Evolutionary conservation across 2,113 vertebrate species (phyloP).

Genomic region (Phyllopteryx taeniolatus): DNA sequence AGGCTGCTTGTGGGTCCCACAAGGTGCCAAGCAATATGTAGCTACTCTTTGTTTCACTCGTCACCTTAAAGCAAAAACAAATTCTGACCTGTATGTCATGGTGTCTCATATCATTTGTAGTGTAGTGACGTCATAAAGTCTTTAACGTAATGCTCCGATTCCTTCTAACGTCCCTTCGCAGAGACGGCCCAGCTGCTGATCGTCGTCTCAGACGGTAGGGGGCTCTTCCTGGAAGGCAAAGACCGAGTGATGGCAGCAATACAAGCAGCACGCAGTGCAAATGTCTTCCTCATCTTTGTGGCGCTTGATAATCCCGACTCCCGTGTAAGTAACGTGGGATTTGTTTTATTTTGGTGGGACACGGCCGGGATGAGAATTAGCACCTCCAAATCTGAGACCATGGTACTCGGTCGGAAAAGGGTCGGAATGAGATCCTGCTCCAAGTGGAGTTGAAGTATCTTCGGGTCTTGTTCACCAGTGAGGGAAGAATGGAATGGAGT

Average conservation of each 20-base stretch:
- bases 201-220: constrained; percentile 92
- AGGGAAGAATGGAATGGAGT: too few relatives aligned
- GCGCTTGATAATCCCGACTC: constrained; percentile 93
- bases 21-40: too few relatives aligned
- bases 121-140: too few relatives aligned
- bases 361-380: too few relatives aligned
- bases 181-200: constrained; percentile 90
- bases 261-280: constrained; percentile 79
- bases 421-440: too few relatives aligned
- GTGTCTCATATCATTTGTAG: not conserved
- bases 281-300: constrained; percentile 94
- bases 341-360: not conserved
- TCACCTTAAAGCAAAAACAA: not conserved
- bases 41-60: too few relatives aligned
- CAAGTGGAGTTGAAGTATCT: too few relatives aligned
- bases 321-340: constrained; percentile 77
- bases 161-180: constrained; percentile 43
- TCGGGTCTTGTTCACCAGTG: too few relatives aligned
- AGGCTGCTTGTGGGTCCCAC: too few relatives aligned
- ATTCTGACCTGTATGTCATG: not conserved
- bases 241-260: constrained; percentile 86
- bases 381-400: too few relatives aligned
- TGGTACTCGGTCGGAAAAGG: too few relatives aligned
- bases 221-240: constrained; percentile 95
- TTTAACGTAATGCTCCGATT: not conserved